These are phyloP conservation scores for Plecturocebus donacophilus DNA, from an alignment of 2,113 vertebrate genomes.

Conservation along the genomic window DNA sequence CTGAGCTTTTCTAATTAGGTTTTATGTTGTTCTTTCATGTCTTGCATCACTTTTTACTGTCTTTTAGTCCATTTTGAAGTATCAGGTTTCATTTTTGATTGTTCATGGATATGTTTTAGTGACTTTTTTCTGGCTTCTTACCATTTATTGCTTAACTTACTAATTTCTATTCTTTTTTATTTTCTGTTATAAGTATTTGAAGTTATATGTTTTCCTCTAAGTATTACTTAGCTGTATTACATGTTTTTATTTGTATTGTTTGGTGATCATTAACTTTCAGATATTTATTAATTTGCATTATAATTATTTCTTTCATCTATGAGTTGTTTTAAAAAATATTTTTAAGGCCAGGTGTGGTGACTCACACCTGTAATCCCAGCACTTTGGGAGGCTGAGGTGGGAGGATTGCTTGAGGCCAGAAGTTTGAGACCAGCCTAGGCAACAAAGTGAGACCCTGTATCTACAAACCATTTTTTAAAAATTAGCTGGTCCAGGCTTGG, in stretches of 20 bases:
- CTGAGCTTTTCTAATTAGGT: not conserved
- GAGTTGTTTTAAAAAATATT: no score
- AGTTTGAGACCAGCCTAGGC: no score
- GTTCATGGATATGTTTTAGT: not conserved
- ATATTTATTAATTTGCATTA: no score
- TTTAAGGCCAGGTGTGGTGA: no score
- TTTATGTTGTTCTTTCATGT: not conserved
- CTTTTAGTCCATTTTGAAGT: not conserved
- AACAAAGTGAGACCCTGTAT: no score
- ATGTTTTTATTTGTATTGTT: not conserved
- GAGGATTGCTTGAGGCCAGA: no score
- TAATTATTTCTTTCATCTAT: no score
- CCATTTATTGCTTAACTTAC: not conserved
- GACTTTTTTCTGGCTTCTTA: not conserved
- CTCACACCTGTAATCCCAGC: no score
- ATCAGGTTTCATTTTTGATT: not conserved
- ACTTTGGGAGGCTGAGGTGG: no score
- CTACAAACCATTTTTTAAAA: no score
- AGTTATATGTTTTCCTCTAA: not conserved
- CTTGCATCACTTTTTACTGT: not conserved
- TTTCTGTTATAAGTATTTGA: not conserved
- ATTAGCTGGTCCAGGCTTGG: no score
- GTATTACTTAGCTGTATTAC: not conserved
- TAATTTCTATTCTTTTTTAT: not conserved
- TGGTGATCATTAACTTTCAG: not conserved